Conservation (phyloP, 1,140 invertebrate species). For the Drosophila sp. region DNA sequence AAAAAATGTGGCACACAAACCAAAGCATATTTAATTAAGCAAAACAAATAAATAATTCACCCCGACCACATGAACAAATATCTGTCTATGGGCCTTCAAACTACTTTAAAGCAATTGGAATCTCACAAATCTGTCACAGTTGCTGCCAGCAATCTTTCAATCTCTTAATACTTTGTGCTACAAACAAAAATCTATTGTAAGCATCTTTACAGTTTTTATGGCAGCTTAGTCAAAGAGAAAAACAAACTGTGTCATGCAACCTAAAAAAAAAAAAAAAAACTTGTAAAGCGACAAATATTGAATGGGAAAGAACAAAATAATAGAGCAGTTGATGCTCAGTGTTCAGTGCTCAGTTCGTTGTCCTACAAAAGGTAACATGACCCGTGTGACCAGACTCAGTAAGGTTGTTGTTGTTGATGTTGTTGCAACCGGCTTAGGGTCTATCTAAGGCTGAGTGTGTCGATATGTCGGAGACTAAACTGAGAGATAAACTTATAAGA, state of each 20-base stretch:
- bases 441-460: conserved; percentile 23
- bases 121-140: conserved; percentile 28
- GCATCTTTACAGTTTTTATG: conserved; percentile 42
- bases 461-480: conserved; percentile 41
- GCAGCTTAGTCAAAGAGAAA: conserved; percentile 38
- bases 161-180: conserved; percentile 30
- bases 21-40: no score
- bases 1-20: no score
- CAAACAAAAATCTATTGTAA: conserved; percentile 24
- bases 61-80: neutral
- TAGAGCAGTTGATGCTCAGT: conserved; percentile 67
- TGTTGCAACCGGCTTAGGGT: conserved; percentile 59
- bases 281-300: conserved; percentile 49
- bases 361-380: conserved; percentile 58
- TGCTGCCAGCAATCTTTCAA: conserved; percentile 11
- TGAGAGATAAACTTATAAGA: conserved; percentile 56
- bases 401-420: conserved; percentile 8
- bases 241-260: conserved; percentile 64
- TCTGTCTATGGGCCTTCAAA: neutral
- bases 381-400: conserved; percentile 32
- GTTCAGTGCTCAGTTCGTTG: conserved; percentile 72
- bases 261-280: conserved; percentile 12
- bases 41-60: no score
- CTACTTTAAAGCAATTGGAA: conserved; percentile 5
- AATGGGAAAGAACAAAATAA: conserved; percentile 54